Base-by-base conservation (phyloP, 2,888 invertebrate species). In the Frankliniella intonsa region DNA sequence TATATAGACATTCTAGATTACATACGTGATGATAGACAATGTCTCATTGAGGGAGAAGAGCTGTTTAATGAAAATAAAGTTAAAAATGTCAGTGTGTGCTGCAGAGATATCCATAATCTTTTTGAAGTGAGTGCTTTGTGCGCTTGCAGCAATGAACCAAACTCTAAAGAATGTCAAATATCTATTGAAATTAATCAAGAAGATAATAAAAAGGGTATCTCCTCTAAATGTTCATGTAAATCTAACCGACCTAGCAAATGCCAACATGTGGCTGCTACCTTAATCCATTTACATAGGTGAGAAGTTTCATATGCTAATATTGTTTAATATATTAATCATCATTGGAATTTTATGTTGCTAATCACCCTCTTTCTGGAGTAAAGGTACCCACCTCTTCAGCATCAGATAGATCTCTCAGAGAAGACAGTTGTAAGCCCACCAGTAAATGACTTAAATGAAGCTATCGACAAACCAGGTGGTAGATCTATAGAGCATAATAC, bases 1-100 rank as follows among this genome's bases (percentile, higher is more conserved):
- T 69, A 69, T n/a, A 69, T 69, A 8, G 69, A 69, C 10, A 69
- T 69, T 69, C n/a, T 69, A 69, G 69, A 69, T 10, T 69, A n/a
- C 22, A 22, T 69, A 7, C n/a, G 11, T 22, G 22, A n/a, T 22
- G 22, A 69, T 22, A 69, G 69, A 22, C n/a, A n/a, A 7, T 69
- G 69, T n/a, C 69, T 69, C 22, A 69, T 69, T n/a, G 22, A 69
- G 22, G 69, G 69, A 19, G 69, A 69, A 69, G 69, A 69, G 22
- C 11, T 69, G 3, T 69, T 69, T 22, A 69, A 69, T 69, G 69
- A 69, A 7, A 22, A 69, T 10, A 69, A 69, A 69, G 69, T 69
- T 5, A 22, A 19, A 22, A 69, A 22, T n/a, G 69, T 69, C 11
- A n/a, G 22, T 11, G 22, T 22, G 11, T 22, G 10, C 11, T 22